Percentiles rank a stretch among this genome's conserved stretches.
These are phyloP conservation scores for Rhagoletis pomonella DNA, from an alignment of 1,140 invertebrate species.

Conservation along the genomic window DNA sequence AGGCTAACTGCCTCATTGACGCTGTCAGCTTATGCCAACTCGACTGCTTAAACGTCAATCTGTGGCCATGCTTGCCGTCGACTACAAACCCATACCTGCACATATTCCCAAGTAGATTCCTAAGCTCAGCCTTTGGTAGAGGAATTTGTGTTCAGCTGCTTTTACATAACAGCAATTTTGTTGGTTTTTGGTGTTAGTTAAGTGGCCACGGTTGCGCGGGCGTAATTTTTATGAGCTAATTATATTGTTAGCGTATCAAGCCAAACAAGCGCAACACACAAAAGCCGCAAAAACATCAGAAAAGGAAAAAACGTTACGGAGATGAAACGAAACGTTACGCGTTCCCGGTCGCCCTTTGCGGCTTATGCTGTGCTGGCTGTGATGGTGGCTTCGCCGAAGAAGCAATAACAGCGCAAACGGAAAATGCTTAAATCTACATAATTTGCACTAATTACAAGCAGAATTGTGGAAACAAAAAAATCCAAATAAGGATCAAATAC, in stretches of 20 bases:
- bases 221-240: constrained; percentile 48
- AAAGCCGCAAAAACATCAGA: background rate
- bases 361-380: background rate
- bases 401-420: constrained; percentile 24
- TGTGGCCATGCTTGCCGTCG: background rate
- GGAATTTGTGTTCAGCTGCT: background rate
- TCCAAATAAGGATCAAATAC: background rate
- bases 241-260: constrained; percentile 18
- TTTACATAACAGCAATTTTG: constrained; percentile 36
- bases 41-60: constrained; percentile 25
- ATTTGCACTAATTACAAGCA: constrained; percentile 48
- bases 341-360: background rate
- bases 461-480: constrained; percentile 17
- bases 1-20: constrained; percentile 5
- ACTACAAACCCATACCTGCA: background rate
- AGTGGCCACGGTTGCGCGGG: constrained; percentile 41
- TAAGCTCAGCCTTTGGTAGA: background rate
- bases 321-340: constrained; percentile 13
- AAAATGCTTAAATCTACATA: constrained; percentile 49
- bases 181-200: constrained; percentile 31
- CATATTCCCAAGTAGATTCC: background rate
- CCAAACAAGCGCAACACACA: background rate
- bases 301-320: background rate
- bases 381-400: background rate
- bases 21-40: constrained; percentile 27